A percentile compares a stretch with the other conserved stretches of the same genome.
These are phyloP conservation scores for Cyrtonyx montezumae DNA, from an alignment of 2,113 vertebrate genomes.

Conservation along the genomic window DNA sequence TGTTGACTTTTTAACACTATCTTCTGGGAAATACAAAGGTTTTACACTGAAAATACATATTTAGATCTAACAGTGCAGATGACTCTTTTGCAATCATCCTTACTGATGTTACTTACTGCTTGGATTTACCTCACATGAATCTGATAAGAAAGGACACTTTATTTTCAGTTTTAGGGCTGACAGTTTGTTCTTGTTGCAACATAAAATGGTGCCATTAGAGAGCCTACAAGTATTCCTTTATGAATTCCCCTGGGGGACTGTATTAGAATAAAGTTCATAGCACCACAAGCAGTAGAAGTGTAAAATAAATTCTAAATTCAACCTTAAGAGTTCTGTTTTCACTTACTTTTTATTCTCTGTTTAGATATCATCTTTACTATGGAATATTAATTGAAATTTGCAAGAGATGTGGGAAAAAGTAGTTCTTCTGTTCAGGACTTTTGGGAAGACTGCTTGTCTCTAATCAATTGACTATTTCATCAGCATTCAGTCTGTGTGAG, in stretches of 20 bases:
- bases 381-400: constrained; percentile 48
- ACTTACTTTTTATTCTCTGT: background rate
- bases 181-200: constrained; percentile 17
- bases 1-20: background rate
- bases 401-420: constrained; percentile 13
- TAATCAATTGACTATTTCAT: constrained; percentile 67
- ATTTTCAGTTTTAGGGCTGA: background rate
- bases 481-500: background rate
- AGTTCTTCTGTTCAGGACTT: constrained; percentile 30
- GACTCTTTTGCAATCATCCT: background rate
- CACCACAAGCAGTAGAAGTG: background rate
- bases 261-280: background rate
- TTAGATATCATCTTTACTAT: background rate
- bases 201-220: background rate
- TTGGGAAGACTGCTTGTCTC: constrained; percentile 47
- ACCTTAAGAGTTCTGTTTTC: constrained; percentile 2
- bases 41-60: background rate
- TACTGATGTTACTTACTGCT: background rate
- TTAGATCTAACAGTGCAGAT: background rate
- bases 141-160: background rate
- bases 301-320: constrained; percentile 15
- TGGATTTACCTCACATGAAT: background rate
- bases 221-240: constrained; percentile 18
- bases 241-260: constrained; percentile 6
- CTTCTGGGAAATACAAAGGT: background rate